Base-by-base conservation (phyloP, 2,888 invertebrate genomes). In the Odontomyia ornata region DNA sequence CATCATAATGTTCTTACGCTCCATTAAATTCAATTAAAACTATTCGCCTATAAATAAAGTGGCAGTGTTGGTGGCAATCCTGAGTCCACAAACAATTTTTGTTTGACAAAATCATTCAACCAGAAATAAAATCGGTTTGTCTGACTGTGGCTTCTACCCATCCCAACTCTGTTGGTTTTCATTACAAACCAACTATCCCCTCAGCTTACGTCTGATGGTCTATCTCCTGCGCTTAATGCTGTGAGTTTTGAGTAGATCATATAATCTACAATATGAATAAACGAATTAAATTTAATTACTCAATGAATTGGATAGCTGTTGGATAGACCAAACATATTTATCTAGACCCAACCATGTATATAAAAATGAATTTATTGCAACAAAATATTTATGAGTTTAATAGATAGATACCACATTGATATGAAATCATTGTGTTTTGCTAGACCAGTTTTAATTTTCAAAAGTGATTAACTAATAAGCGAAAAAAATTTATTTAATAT, bases 1-100 rank as follows among this genome's bases (percentile, higher is more conserved):
- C 46, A 47, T 47, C 69, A 69, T 69, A 46, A 69, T 69, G 46
- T 47, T 11, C 30, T 28, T 47, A 46, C 47, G 69, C 69, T 69
- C 69, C 47, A 69, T 69, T 69, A 47, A 69, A 69, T 69, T 69
- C 69, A 47, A 69, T 69, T 69, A 69, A 69, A 69, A 69, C 69
- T 47, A 47, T 47, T 27, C 46, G 46, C 27, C 69, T 30, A 47
- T 47, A 69, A 47, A 69, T 47, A 18, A 5, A 25, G 60, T 18
- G 28, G 21, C 27, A 5, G 7, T 25, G 23, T 1, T 30, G 21
- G 21, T 3, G 36, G 25, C 18, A 60, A 18, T 36, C n/a, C 18
- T 15, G 47, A 18, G 30, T 47, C 21, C 30, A 46, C 69, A 47
- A 69, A 69, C 46, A 47, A 21, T n/a, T 69, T 69, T n/a, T 5